phyloP scores from a whole-genome alignment of 53 echinoderm and acorn worm genomes.

The Paracentrotus lividus region DNA sequence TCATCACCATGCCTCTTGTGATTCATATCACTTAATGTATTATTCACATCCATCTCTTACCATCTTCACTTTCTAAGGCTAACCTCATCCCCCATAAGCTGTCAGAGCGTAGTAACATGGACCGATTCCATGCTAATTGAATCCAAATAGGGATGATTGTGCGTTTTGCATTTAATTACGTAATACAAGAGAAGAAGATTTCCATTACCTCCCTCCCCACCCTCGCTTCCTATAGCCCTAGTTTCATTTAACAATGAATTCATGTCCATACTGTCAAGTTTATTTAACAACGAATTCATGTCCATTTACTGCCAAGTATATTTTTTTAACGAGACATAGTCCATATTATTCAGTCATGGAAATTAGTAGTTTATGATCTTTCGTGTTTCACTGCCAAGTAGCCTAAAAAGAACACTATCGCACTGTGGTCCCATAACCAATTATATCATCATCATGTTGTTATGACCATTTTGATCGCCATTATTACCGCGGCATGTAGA shows the following conservation, averaged over 20 bases:
- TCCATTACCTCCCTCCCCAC: background rate
- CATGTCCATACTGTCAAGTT: background rate
- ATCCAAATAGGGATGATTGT: background rate
- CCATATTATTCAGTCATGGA: background rate
- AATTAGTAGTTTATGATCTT: background rate
- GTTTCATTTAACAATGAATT: background rate
- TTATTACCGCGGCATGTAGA: background rate
- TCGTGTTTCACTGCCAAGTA: background rate
- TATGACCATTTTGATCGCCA: background rate
- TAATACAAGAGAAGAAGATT: background rate
- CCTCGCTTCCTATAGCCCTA: background rate
- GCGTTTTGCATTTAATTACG: background rate
- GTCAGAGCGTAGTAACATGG: background rate
- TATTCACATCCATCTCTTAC: constrained; percentile 45
- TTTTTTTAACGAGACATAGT: background rate
- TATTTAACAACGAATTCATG: background rate
- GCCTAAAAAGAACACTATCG: background rate
- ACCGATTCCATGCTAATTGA: constrained; percentile 3
- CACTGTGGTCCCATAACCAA: background rate
- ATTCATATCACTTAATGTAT: constrained; percentile 67
- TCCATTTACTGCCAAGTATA: background rate
- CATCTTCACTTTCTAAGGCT: background rate
- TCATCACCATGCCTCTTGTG: constrained; percentile 26
- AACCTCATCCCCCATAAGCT: constrained; percentile 11
- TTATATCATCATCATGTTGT: background rate